Conservation (phyloP, 2,888 invertebrate genomes). For the Cyclophora albipunctata region DNA sequence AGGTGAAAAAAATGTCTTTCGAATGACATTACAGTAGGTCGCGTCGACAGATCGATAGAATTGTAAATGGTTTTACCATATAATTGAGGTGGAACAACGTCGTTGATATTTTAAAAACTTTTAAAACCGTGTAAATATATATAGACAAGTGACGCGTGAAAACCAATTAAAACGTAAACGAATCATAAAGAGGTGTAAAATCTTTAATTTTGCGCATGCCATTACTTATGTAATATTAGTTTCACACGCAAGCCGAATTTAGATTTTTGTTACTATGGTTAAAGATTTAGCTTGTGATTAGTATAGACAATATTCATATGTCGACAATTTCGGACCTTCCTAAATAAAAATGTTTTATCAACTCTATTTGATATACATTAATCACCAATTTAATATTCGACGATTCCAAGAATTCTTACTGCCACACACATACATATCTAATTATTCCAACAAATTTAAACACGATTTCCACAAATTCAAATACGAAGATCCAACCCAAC, state of each 20-base stretch:
- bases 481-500: no score
- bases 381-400: no score
- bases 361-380: no score
- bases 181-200: slow-evolving; percentile 44
- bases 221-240: slow-evolving; percentile 32
- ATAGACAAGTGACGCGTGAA: slow-evolving; percentile 22
- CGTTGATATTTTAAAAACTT: slow-evolving; percentile 8
- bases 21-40: slow-evolving; percentile 48
- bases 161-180: slow-evolving; percentile 32
- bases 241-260: slow-evolving; percentile 40
- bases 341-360: no score
- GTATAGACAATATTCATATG: no score
- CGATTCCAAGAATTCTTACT: no score
- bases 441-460: no score
- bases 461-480: no score
- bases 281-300: no score
- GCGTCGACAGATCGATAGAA: slow-evolving; percentile 48
- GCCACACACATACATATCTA: no score
- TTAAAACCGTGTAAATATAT: slow-evolving; percentile 21
- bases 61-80: slow-evolving; percentile 55
- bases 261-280: neutral
- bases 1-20: slow-evolving; percentile 58
- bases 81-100: slow-evolving; percentile 22
- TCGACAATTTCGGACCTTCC: no score
- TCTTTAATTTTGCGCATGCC: slow-evolving; percentile 58